Evolutionary conservation across 2,888 invertebrate genomes (phyloP).

Genomic region (Pollenia griseotomentosa): DNA sequence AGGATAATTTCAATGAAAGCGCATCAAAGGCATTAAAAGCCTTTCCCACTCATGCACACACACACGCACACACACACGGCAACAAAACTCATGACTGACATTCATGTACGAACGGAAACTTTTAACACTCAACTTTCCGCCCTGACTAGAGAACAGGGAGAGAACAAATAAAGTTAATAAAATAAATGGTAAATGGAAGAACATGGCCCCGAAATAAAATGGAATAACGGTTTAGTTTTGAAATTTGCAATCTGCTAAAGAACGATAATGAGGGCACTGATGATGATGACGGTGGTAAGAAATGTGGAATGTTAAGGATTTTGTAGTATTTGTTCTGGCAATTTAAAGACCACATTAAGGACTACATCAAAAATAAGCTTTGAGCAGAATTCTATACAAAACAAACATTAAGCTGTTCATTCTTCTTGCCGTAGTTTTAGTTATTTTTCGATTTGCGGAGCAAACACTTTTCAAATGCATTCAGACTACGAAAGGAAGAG

Average conservation of each 20-base stretch:
- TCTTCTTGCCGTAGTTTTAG: neutral
- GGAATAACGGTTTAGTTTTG: slow-evolving; percentile 15
- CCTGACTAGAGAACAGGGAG: neutral
- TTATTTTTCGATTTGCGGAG: neutral
- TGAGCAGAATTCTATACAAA: neutral
- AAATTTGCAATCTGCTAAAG: neutral
- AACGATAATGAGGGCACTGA: slow-evolving; percentile 23
- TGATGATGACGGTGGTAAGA: neutral
- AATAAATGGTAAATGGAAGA: slow-evolving; percentile 11
- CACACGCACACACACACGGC: neutral
- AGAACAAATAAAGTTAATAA: neutral
- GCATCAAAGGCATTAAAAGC: slow-evolving; percentile 22
- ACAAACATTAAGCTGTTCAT: neutral
- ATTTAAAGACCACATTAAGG: slow-evolving; percentile 45
- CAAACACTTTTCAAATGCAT: slow-evolving; percentile 43
- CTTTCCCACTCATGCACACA: neutral
- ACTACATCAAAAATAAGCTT: slow-evolving; percentile 25
- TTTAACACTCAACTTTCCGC: slow-evolving; percentile 20
- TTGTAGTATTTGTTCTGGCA: slow-evolving; percentile 28
- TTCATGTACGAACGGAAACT: slow-evolving; percentile 7
- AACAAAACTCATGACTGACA: neutral
- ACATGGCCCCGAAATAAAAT: slow-evolving; percentile 21
- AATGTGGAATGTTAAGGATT: slow-evolving; percentile 22
- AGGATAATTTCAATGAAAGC: neutral
- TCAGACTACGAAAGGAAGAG: neutral